A percentile compares a stretch with the other conserved stretches of the same genome.
Evolutionary conservation across 2,113 vertebrate genomes (phyloP).

Genomic region (Amazona vittata): DNA sequence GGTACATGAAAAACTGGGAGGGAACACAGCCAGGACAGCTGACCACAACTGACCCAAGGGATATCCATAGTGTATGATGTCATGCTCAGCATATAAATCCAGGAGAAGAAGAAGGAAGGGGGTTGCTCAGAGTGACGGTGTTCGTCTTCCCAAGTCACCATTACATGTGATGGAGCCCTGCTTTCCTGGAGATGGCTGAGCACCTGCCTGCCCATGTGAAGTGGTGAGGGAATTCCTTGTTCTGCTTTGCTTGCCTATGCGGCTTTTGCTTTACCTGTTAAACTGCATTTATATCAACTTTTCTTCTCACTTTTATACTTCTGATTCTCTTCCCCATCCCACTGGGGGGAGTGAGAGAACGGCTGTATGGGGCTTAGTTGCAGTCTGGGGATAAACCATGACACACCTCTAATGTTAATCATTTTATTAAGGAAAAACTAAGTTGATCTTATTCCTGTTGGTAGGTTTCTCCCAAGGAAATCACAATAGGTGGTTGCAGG

Average conservation of each 20-base stretch:
- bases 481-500: neutral
- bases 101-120: neutral
- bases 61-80: neutral
- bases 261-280: neutral
- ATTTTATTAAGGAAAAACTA: neutral
- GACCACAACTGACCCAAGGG: neutral
- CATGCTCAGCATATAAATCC: neutral
- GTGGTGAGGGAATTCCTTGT: neutral
- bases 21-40: neutral
- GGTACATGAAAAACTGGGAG: neutral
- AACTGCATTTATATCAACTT: neutral
- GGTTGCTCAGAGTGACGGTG: fast-evolving
- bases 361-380: neutral
- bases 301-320: neutral
- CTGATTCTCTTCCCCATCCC: neutral
- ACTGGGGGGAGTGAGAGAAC: neutral
- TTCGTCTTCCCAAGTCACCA: neutral
- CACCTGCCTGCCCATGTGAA: neutral
- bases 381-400: neutral
- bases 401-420: neutral
- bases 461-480: neutral
- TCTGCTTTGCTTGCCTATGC: neutral
- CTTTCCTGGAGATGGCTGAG: neutral
- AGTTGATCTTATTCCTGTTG: neutral
- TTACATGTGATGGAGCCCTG: neutral